Evolutionary conservation across 2,797 vertebrate species (phyloP), one percentile per base, ranked within the genome.

Genomic region (Carduelis carduelis): DNA sequence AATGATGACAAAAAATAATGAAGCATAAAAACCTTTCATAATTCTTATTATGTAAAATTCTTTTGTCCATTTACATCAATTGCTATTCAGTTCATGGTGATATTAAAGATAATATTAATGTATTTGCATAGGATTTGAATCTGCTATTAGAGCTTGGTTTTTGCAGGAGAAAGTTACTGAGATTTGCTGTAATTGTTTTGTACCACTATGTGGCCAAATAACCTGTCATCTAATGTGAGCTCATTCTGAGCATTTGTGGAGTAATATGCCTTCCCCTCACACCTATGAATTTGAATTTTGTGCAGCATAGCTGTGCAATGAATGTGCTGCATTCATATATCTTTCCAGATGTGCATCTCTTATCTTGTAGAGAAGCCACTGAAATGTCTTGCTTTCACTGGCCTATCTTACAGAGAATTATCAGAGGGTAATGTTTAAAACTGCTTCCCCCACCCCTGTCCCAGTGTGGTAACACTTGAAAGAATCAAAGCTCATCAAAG

Each of bases 121-220:
- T 44, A 70, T 74, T 90, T 85, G 10, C 20, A 16, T 4, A 63
- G 24, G 28, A 70, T 69, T 89, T 65, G 18, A 74, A 69, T 41
- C 46, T 0, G 1, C 5, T 68, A 21, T 37, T 66, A 89, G 41
- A n/a, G 3, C 2, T 80, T 5, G 0, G 0, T 60, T 75, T 27
- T 46, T 43, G 14, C 24, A 61, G 6, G 10, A 2, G 2, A 60
- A 75, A 61, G 28, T 81, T 68, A 57, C 26, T 39, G 53, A 75
- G 32, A 46, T 57, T 39, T 91, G 4, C 27, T 71, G 22, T 27
- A 53, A 12, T 2, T 10, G 30, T 64, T 81, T 53, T 75, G 8
- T 77, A 39, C 6, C 43, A 35, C 4, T 16, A 10, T 52, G 8
- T 50, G 10, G 23, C 26, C n/a, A 60, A 56, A 81, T 20, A 89